phyloP scores from a whole-genome alignment of 2,888 invertebrate species.

The Drosophila mettleri region DNA sequence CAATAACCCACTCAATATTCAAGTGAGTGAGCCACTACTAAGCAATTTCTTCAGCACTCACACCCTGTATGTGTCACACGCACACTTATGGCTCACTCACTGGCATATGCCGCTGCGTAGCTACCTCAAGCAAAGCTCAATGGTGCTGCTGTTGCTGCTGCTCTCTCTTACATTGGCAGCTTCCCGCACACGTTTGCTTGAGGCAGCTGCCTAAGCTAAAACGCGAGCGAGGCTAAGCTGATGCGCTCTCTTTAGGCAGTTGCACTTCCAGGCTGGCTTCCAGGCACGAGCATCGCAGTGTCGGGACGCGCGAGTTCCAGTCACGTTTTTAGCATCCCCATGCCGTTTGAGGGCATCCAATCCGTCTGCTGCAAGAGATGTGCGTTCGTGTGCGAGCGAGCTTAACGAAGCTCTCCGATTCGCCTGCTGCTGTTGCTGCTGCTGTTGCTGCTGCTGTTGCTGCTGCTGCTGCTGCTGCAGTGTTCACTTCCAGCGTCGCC shows the following conservation, averaged over 20 bases:
- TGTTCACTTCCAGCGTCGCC: conserved; percentile 78
- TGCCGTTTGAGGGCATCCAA: conserved; percentile 30
- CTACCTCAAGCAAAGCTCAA: conserved; percentile 59
- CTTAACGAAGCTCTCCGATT: conserved; percentile 30
- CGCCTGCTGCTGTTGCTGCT: conserved; percentile 20
- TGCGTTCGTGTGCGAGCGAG: conserved; percentile 29
- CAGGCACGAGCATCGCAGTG: conserved; percentile 32
- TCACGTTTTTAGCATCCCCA: conserved; percentile 49
- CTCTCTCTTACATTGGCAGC: conserved; percentile 41
- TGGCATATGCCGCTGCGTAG: conserved; percentile 11
- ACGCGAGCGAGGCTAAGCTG: conserved; percentile 6
- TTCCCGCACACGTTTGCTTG: conserved; percentile 32
- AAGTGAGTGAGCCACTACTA: conserved; percentile 38
- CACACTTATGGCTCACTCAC: conserved; percentile 1
- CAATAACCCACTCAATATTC: conserved; percentile 31
- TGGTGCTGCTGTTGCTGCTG: conserved; percentile 11
- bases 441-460: conserved; percentile 30
- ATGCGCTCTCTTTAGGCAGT: conserved; percentile 20
- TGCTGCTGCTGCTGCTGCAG: conserved; percentile 26
- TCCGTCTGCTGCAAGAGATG: conserved; percentile 38
- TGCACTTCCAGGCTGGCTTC: conserved; percentile 16
- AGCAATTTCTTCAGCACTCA: conserved; percentile 7
- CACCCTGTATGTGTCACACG: conserved; percentile 34
- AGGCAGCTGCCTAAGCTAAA: conserved; percentile 43
- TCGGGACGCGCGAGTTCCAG: conserved; percentile 36